Evolutionary conservation across 1,140 invertebrate species (phyloP), one percentile per base, ranked within the genome.

Genomic region (Dendroctonus ponderosae): DNA sequence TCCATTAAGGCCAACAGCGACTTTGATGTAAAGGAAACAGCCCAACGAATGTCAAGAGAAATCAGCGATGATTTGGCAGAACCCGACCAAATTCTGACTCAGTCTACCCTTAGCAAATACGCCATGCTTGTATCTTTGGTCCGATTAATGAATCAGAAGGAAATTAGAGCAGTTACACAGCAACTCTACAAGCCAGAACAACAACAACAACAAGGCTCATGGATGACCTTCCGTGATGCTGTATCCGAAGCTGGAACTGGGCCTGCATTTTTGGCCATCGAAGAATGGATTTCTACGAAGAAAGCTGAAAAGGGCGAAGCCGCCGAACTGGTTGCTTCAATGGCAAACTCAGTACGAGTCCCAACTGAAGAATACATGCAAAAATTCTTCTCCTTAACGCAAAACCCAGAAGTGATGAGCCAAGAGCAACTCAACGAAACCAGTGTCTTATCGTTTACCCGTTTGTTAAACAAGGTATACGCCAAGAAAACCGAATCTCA

Each of bases 211-310:
- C 73, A 70, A 57, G 80, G 79, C 69, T 76, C 80, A 64, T 85
- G 85, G 84, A 78, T 76, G 66, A 79, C 83, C 6, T 87, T 82
- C 76, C 83, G 85, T 49, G 86, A 89, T 71, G 85, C 85, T 38
- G 80, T 90, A 5, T 78, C 83, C 6, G 81, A 87, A 76, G 79
- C 83, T 40, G 89, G 88, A 62, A 89, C 87, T n/a, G 80, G 83
- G 39, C 86, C 89, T 5, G 85, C 86, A 44, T 81, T 89, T 50
- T 57, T 84, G 12, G 77, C 79, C 57, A 82, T 90, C 42, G 81
- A 82, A 70, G 67, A 83, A 5, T 86, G 82, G 86, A 85, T 90
- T 42, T 67, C 82, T 46, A 77, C 67, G 9, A 79, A 80, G 26
- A 82, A 85, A 70, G 77, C 90, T 7, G 37, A 74, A 60, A 78